These are phyloP conservation scores for Archilochus colubris DNA, from an alignment of 2,113 vertebrate species.

Conservation along the genomic window DNA sequence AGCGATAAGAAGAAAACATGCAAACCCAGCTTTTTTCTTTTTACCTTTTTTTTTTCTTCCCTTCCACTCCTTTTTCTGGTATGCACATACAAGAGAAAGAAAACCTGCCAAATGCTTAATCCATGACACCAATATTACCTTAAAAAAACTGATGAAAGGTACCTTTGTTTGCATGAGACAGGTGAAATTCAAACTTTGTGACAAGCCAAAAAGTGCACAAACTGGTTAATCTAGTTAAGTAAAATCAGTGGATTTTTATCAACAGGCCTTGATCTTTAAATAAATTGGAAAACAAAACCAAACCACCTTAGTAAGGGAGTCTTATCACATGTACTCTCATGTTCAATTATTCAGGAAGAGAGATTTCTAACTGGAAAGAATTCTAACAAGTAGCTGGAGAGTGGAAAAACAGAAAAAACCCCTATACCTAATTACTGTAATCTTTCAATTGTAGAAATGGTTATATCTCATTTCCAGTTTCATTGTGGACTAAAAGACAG, in stretches of 20 bases:
- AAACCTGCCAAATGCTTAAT: constrained; percentile 70
- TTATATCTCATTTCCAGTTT: not conserved
- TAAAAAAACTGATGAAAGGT: constrained; percentile 69
- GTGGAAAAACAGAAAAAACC: not conserved
- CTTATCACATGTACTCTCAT: not conserved
- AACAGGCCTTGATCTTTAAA: not conserved
- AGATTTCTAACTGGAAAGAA: not conserved
- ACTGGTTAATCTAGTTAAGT: constrained; percentile 79
- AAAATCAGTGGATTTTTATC: constrained; percentile 76
- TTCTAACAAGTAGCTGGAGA: not conserved
- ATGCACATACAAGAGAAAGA: constrained; percentile 50
- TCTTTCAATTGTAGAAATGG: not conserved
- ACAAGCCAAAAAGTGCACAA: constrained; percentile 72
- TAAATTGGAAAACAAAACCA: not conserved
- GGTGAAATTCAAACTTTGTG: constrained; percentile 79
- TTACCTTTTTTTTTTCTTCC: not conserved
- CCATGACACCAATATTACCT: constrained; percentile 58
- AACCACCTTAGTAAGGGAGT: not conserved
- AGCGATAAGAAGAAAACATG: not conserved
- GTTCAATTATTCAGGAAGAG: not conserved
- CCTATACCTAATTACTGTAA: not conserved
- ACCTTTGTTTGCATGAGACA: constrained; percentile 76
- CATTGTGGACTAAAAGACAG: not conserved
- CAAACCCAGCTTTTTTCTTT: not conserved
- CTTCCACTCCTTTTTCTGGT: constrained; percentile 54